Evolutionary conservation across 2,888 invertebrate species (phyloP).

Genomic region (Nezara viridula): DNA sequence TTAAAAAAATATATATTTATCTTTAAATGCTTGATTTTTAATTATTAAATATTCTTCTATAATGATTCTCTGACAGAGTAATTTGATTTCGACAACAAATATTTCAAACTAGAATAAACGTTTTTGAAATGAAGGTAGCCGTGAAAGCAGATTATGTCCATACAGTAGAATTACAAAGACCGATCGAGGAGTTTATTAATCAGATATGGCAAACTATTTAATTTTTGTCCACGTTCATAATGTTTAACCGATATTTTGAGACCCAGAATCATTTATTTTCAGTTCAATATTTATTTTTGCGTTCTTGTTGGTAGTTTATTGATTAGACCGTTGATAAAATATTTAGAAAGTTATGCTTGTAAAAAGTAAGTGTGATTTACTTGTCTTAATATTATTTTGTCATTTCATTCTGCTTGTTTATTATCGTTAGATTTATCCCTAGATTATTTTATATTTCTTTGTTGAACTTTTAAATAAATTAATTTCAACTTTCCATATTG

Average conservation of each 20-base stretch:
- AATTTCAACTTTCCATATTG: slow-evolving; percentile 12
- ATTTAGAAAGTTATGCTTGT: slow-evolving; percentile 42
- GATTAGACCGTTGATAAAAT: slow-evolving; percentile 32
- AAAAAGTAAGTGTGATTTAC: slow-evolving; percentile 36
- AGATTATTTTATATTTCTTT: not conserved
- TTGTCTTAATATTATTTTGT: slow-evolving; percentile 1
- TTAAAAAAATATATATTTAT: not conserved
- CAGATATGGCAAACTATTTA: not conserved
- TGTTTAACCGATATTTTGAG: not conserved
- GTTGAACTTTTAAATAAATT: not conserved
- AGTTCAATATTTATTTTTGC: not conserved
- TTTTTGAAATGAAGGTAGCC: slow-evolving; percentile 17
- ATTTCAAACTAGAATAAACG: not conserved
- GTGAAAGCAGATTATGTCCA: not conserved
- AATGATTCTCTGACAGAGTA: not conserved
- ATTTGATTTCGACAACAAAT: no score
- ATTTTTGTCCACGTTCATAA: not conserved
- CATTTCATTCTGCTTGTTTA: not conserved
- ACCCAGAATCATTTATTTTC: not conserved
- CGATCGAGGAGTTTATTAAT: not conserved
- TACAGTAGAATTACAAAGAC: slow-evolving; percentile 36
- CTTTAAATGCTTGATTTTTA: not conserved
- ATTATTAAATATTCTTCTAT: not conserved
- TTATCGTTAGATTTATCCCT: not conserved
- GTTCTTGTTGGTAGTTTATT: slow-evolving; percentile 18